These are phyloP conservation scores for Hypothenemus hampei DNA, from an alignment of 1,140 invertebrate species.

Conservation along the genomic window DNA sequence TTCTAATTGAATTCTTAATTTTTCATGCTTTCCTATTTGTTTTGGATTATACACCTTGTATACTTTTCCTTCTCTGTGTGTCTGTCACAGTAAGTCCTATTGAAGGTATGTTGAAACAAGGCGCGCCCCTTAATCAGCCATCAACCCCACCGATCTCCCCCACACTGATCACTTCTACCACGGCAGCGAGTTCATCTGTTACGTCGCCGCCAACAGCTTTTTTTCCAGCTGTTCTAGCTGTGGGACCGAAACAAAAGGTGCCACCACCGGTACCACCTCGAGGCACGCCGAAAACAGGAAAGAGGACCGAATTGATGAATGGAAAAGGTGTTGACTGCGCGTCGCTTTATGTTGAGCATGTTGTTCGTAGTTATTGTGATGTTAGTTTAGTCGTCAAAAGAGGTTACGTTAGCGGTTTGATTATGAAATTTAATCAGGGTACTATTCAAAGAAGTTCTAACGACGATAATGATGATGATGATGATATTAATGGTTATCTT, in stretches of 20 bases:
- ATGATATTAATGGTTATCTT: too few species aligned
- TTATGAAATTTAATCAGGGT: constrained; percentile 12
- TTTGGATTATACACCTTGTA: too few species aligned
- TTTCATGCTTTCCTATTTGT: constrained; percentile 1
- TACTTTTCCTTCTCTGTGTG: too few species aligned
- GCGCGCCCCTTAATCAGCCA: constrained; percentile 29
- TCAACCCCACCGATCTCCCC: constrained; percentile 25
- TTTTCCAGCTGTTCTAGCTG: constrained; percentile 50
- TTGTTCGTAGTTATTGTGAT: not conserved
- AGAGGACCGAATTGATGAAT: constrained; percentile 48
- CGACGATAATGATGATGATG: too few species aligned
- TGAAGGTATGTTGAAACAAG: constrained; percentile 10
- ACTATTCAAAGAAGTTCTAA: too few species aligned
- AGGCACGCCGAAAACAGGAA: constrained; percentile 65
- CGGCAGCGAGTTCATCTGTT: too few species aligned
- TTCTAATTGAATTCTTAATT: too few species aligned
- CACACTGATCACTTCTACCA: constrained; percentile 37
- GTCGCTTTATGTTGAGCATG: constrained; percentile 7
- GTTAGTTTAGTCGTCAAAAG: not conserved
- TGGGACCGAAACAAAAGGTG: constrained; percentile 58
- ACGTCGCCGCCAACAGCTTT: constrained; percentile 54
- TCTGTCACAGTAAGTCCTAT: constrained; percentile 20
- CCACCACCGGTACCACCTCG: constrained; percentile 77
- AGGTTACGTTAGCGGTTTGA: constrained; percentile 11
- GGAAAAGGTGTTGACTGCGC: constrained; percentile 41